phyloP scores from a whole-genome alignment of 2,113 vertebrate species.

The Prunella himalayana region DNA sequence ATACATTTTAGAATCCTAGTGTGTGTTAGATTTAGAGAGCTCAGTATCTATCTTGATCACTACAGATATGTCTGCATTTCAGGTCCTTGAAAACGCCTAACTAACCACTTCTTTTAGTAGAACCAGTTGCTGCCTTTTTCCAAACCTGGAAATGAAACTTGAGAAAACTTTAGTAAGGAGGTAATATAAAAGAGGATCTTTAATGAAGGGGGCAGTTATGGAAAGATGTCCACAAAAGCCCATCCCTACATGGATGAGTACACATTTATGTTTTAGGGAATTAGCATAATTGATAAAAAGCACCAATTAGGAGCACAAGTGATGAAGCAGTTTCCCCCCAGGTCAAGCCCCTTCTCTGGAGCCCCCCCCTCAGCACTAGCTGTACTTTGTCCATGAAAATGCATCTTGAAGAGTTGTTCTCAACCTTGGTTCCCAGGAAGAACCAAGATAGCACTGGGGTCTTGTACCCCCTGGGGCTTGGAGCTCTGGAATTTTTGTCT shows the following conservation, averaged over 20 bases:
- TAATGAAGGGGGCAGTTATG: neutral
- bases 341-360: neutral
- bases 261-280: neutral
- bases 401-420: neutral
- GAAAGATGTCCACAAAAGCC: neutral
- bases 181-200: neutral
- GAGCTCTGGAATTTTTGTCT: neutral
- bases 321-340: neutral
- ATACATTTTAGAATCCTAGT: neutral
- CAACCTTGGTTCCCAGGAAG: fast-evolving
- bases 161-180: neutral
- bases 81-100: neutral
- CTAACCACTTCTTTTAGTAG: neutral
- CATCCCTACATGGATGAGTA: neutral
- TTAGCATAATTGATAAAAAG: neutral
- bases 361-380: fast-evolving
- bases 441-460: fast-evolving
- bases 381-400: neutral
- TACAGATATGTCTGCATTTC: neutral
- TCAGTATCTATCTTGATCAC: neutral
- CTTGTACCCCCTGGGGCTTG: fast-evolving
- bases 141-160: neutral
- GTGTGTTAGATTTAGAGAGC: neutral
- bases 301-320: neutral
- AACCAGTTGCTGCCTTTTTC: neutral